phyloP scores from a whole-genome alignment of 2,113 vertebrate genomes.

The Thermophis baileyi region DNA sequence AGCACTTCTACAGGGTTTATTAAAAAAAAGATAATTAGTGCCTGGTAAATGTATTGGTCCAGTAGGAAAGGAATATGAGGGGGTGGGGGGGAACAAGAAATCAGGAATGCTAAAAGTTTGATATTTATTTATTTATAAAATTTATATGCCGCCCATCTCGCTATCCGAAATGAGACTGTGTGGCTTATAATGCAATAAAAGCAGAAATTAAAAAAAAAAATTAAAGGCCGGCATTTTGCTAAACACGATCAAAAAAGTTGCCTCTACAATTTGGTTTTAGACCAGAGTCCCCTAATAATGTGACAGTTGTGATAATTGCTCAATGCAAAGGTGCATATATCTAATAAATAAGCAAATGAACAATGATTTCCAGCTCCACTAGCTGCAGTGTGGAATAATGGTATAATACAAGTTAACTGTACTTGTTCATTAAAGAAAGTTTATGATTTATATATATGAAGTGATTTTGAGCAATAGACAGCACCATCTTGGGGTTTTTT shows the following conservation, averaged over 20 bases:
- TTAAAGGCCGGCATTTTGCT: not conserved
- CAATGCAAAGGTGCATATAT: not conserved
- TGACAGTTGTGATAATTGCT: not conserved
- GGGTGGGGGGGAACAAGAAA: not conserved
- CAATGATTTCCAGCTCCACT: not conserved
- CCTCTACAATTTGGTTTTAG: not conserved
- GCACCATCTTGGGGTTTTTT: not conserved
- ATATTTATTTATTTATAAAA: not conserved
- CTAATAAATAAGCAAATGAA: not conserved
- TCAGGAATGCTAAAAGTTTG: not conserved
- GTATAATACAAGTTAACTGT: not conserved
- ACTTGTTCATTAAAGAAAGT: not conserved
- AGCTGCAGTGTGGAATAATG: not conserved
- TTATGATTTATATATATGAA: not conserved
- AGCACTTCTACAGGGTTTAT: not conserved
- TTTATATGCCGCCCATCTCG: not conserved
- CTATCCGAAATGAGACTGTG: not conserved
- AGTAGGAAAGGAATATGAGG: not conserved
- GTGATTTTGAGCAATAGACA: not conserved
- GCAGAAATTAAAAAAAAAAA: not conserved
- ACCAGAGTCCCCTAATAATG: not conserved
- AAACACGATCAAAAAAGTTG: not conserved
- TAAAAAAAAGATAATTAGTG: not conserved
- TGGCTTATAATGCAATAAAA: not conserved
- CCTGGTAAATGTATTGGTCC: not conserved